Percentiles rank a stretch among this genome's conserved stretches.
Evolutionary conservation across 2,113 vertebrate genomes (phyloP).

Genomic region (Macroglossus sobrinus): DNA sequence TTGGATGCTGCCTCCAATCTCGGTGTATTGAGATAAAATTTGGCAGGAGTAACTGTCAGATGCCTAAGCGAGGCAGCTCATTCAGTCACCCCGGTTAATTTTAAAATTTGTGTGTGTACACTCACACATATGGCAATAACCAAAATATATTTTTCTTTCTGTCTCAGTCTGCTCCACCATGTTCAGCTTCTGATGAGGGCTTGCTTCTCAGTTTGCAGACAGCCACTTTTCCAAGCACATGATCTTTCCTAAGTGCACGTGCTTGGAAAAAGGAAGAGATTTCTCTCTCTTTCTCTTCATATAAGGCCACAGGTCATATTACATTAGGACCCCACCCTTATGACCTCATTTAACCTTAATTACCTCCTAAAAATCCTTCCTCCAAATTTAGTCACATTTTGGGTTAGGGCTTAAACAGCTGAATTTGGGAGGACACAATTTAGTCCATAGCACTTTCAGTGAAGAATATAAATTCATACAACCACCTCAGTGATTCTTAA

Average conservation of each 20-base stretch:
- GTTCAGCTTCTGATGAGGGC: background rate
- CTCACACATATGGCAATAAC: background rate
- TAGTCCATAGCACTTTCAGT: background rate
- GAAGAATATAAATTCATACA: background rate
- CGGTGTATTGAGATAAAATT: background rate
- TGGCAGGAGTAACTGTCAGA: slow-evolving; percentile 41
- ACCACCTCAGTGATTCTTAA: background rate
- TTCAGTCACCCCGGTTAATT: background rate
- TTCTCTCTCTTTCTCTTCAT: background rate
- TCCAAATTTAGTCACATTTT: background rate
- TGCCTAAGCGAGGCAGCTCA: background rate
- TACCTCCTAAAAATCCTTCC: background rate
- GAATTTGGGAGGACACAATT: background rate
- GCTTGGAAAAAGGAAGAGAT: background rate
- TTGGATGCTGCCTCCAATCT: background rate
- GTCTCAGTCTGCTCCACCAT: background rate
- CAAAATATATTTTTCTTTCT: background rate
- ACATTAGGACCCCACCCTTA: background rate
- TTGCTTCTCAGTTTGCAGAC: background rate
- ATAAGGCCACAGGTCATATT: background rate
- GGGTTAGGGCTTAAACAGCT: background rate
- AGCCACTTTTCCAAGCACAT: no score
- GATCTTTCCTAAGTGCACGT: background rate
- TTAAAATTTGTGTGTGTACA: background rate
- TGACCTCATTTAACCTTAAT: background rate